Evolutionary conservation across 2,797 vertebrate genomes (phyloP).

Genomic region (Alca torda): DNA sequence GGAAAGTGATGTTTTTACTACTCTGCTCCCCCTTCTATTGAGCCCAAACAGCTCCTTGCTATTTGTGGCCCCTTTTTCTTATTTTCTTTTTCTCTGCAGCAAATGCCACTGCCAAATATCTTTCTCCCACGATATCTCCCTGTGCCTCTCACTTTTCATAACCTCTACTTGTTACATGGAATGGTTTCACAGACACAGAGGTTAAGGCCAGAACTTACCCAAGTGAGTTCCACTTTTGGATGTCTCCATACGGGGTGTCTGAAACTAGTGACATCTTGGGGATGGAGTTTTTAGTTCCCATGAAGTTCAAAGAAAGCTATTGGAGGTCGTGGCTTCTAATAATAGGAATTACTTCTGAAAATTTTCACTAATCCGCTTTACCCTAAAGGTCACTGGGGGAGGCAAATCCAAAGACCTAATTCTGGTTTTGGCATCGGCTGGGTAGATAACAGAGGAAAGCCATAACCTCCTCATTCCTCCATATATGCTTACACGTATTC

Average conservation of each 20-base stretch:
- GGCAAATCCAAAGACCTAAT: neutral
- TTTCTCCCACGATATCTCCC: slow-evolving; percentile 6
- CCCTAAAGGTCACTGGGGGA: neutral
- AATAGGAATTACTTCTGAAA: slow-evolving; percentile 13
- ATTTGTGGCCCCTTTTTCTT: neutral
- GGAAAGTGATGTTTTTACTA: neutral
- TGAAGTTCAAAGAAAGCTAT: slow-evolving; percentile 1
- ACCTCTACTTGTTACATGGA: neutral
- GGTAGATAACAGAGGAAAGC: neutral
- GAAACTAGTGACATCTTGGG: neutral
- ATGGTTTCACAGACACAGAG: neutral
- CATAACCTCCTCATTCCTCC: neutral
- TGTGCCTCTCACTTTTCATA: slow-evolving; percentile 4
- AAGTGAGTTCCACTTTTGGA: slow-evolving; percentile 5
- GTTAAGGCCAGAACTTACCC: slow-evolving; percentile 11
- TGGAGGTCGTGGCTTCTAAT: neutral
- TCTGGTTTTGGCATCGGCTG: neutral
- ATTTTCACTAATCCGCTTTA: neutral
- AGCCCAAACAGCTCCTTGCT: neutral
- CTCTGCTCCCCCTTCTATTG: neutral
- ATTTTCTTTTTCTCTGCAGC: neutral
- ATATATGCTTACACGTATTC: neutral
- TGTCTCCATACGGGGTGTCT: neutral
- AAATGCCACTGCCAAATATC: slow-evolving; percentile 12
- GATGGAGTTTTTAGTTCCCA: neutral